These are phyloP conservation scores for Urocolius indicus DNA, from an alignment of 2,113 vertebrate species.

Conservation along the genomic window DNA sequence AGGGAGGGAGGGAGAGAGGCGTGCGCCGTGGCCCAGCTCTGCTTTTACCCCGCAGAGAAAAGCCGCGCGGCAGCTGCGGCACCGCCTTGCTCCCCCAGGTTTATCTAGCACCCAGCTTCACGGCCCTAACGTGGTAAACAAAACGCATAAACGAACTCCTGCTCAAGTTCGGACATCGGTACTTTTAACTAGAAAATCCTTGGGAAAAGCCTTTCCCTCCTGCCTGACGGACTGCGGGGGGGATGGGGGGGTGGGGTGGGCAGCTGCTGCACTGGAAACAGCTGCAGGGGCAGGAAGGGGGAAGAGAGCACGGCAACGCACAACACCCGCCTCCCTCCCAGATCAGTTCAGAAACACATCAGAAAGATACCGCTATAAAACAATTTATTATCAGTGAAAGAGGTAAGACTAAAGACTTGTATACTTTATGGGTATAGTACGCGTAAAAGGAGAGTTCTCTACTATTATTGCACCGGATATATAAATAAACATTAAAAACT, in stretches of 20 bases:
- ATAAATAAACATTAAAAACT: fast-evolving
- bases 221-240: too few relatives aligned
- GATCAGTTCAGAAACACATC: too few relatives aligned
- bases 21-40: fast-evolving
- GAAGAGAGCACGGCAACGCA: too few relatives aligned
- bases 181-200: fast-evolving
- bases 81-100: fast-evolving
- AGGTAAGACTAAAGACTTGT: fast-evolving
- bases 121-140: too few relatives aligned
- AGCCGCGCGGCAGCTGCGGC: fast-evolving
- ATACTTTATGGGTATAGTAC: fast-evolving
- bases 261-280: fast-evolving
- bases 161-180: fast-evolving
- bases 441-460: fast-evolving
- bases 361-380: too few relatives aligned
- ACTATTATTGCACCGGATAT: fast-evolving
- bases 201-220: fast-evolving
- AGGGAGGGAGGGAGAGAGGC: fast-evolving
- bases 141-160: neutral
- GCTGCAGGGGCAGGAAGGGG: too few relatives aligned
- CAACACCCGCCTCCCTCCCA: too few relatives aligned
- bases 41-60: neutral
- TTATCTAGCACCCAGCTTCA: fast-evolving
- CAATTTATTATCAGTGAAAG: fast-evolving
- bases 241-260: too few relatives aligned